These are phyloP conservation scores for Noturus placidus DNA, from an alignment of 2,113 vertebrate species.

Conservation along the genomic window DNA sequence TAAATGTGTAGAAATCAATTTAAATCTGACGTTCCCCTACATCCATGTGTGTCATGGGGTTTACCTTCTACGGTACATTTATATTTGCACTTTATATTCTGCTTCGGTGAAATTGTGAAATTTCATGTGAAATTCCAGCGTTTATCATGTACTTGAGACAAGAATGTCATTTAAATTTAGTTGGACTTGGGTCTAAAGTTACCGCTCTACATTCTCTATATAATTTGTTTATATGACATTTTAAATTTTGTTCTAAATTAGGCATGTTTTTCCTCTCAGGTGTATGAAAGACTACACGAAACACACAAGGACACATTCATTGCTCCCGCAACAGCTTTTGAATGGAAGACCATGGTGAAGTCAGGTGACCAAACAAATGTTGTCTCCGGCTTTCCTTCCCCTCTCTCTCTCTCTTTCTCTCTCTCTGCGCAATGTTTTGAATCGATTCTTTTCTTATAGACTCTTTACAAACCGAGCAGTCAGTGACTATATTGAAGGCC, in stretches of 20 bases:
- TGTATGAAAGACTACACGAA: conserved; percentile 64
- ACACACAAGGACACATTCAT: conserved; percentile 68
- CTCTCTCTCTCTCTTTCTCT: too few species aligned
- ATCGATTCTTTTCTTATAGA: conserved; percentile 43
- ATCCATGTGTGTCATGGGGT: not conserved
- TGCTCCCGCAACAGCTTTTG: conserved; percentile 72
- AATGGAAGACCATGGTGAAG: conserved; percentile 71
- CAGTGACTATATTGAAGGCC: conserved; percentile 62
- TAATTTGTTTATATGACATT: not conserved
- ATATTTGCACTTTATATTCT: not conserved
- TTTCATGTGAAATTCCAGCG: not conserved
- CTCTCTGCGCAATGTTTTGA: not conserved
- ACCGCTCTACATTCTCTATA: not conserved
- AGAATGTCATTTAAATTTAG: not conserved
- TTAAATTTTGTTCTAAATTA: not conserved
- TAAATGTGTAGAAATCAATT: not conserved
- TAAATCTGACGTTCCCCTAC: not conserved
- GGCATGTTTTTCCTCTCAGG: conserved; percentile 63
- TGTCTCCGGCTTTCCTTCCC: not conserved
- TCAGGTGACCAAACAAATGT: conserved; percentile 69
- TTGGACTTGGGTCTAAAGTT: not conserved
- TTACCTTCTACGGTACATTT: not conserved
- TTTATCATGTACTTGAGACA: not conserved
- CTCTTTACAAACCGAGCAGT: conserved; percentile 61
- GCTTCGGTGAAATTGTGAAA: too few species aligned